Evolutionary conservation across 2,888 invertebrate species (phyloP), one percentile per base, ranked within the genome.

Genomic region (Willowsia nigromaculata): DNA sequence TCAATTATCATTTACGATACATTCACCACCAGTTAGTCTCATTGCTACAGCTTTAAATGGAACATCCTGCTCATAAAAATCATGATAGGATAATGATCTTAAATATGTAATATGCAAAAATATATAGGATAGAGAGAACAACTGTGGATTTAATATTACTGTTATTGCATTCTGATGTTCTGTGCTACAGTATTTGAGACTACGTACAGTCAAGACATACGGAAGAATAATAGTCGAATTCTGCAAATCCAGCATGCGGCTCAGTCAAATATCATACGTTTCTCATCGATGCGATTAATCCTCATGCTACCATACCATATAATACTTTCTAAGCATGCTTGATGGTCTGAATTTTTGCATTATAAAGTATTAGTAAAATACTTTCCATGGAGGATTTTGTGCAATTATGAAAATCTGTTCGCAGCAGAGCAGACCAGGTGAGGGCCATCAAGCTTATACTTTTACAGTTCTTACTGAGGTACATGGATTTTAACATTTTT

Each of bases 21-120:
- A 56, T 65, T 37, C 65, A 43, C 33, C 33, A 33, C 1, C 33
- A 65, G 65, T 65, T 33, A 1, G 11, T 33, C n/a, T 65, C n/a
- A 33, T 71, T 30, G 47, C 30, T 27, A 82, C 65, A 37, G 27
- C 33, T 83, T 65, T 68, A 68, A 83, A 53, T 83, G 83, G 71
- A 22, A 83, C 83, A 83, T 83, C 83, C 83, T 83, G 83, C 53
- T 83, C 82, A 33, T 65, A 7, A 47, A n/a, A 65, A 82, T 82
- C 30, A 82, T 65, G 13, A 82, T 22, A 25, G 7, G n/a, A 18
- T 81, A 65, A 33, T 65, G 13, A 33, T n/a, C 33, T 7, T 65
- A 33, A 3, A 13, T 56, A 56, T 18, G 59, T 22, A 53, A 11
- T 18, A n/a, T 22, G 53, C 53, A 53, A 22, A 53, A 22, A 6